These are phyloP conservation scores for Acridotheres tristis DNA, from an alignment of 2,797 vertebrate genomes.

Conservation along the genomic window DNA sequence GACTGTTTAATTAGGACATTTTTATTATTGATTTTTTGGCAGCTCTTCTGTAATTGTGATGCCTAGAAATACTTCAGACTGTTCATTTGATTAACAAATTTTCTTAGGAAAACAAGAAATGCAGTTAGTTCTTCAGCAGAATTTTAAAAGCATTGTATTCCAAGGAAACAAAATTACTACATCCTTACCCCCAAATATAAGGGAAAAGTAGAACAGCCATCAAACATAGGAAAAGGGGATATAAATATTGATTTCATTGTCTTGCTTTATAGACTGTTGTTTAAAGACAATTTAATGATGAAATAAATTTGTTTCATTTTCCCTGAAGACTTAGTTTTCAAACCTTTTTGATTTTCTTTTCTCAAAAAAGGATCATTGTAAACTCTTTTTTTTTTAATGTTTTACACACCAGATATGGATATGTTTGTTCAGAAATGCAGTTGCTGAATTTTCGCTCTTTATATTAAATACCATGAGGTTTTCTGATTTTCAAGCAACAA, in stretches of 20 bases:
- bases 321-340: not conserved
- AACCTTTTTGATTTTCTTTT: not conserved
- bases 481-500: not conserved
- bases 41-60: not conserved
- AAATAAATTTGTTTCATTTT: not conserved
- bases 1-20: not conserved
- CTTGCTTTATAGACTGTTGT: not conserved
- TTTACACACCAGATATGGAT: not conserved
- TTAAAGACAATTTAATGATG: not conserved
- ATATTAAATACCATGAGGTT: not conserved
- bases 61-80: not conserved
- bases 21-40: not conserved
- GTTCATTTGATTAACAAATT: not conserved
- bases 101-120: not conserved
- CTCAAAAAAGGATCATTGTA: not conserved
- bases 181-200: not conserved
- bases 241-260: not conserved
- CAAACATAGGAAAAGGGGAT: not conserved
- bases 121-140: not conserved
- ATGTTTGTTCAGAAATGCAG: not conserved
- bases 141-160: not conserved
- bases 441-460: slow-evolving; percentile 20
- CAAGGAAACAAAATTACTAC: not conserved
- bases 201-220: not conserved
- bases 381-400: not conserved